These are phyloP conservation scores for Melanotaenia pygmaea DNA, from an alignment of 2,797 vertebrate genomes.

Conservation along the genomic window DNA sequence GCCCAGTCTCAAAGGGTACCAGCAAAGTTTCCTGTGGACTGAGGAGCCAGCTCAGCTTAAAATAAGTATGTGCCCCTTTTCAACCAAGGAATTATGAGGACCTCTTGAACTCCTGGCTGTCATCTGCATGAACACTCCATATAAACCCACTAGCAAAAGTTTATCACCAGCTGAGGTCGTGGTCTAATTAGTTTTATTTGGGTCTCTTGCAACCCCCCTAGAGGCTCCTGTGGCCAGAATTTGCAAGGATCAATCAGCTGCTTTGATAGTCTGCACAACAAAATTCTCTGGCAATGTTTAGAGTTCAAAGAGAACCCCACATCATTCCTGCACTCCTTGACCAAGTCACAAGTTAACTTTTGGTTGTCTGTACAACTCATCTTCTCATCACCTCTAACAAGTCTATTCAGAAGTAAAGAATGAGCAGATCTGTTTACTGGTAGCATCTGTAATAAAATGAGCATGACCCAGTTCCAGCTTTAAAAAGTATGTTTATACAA, in stretches of 20 bases:
- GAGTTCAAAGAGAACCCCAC: slow-evolving; percentile 8
- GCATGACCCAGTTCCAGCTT: not conserved
- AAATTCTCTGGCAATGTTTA: slow-evolving; percentile 6
- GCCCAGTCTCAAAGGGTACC: slow-evolving; percentile 54
- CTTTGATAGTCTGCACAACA: slow-evolving; percentile 15
- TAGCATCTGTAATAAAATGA: not conserved
- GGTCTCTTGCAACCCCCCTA: not conserved
- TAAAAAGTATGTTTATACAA: not conserved
- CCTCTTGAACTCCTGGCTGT: slow-evolving; percentile 41
- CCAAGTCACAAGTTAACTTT: slow-evolving; percentile 4
- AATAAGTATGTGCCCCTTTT: slow-evolving; percentile 59
- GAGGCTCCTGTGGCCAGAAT: slow-evolving; percentile 9
- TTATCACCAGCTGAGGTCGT: slow-evolving; percentile 27
- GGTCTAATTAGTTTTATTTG: slow-evolving; percentile 47
- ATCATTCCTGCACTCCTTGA: slow-evolving; percentile 2
- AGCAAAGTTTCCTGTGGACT: slow-evolving; percentile 60
- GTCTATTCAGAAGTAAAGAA: not conserved
- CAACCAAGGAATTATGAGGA: slow-evolving; percentile 41
- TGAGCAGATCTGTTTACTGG: not conserved
- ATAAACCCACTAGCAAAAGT: slow-evolving; percentile 13
- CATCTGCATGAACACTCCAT: slow-evolving; percentile 11
- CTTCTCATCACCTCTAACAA: not conserved
- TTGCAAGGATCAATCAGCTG: slow-evolving; percentile 3
- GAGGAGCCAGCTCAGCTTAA: slow-evolving; percentile 45
- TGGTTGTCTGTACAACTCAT: not conserved